phyloP scores from a whole-genome alignment of 2,888 invertebrate species.

The Strigamia maritima region DNA sequence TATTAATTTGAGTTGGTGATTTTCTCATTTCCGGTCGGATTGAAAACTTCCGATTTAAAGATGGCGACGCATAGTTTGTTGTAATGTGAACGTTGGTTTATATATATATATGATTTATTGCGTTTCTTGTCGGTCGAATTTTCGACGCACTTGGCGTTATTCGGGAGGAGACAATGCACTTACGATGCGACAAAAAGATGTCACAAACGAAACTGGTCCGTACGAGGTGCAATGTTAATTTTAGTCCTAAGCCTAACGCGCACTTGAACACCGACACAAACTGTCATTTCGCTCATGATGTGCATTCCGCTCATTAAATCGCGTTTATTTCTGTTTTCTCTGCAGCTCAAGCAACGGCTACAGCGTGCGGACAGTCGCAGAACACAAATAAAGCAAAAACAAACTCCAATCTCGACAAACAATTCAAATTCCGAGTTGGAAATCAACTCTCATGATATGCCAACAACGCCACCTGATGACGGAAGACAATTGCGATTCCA shows the following conservation, averaged over 20 bases:
- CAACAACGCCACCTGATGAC: neutral
- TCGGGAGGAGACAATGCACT: neutral
- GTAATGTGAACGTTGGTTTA: neutral
- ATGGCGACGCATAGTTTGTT: neutral
- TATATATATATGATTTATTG: neutral
- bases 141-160: neutral
- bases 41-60: neutral
- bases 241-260: neutral
- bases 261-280: neutral
- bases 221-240: neutral
- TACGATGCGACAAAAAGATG: neutral
- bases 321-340: conserved; percentile 44
- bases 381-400: conserved; percentile 49
- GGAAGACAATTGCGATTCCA: neutral
- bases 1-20: neutral
- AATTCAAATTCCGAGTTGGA: neutral
- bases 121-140: neutral
- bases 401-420: conserved; percentile 33
- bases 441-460: neutral
- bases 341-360: conserved; percentile 64
- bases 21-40: neutral
- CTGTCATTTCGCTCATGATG: neutral
- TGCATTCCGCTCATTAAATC: neutral
- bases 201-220: neutral
- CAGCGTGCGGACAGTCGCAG: conserved; percentile 65